Evolutionary conservation across 2,113 vertebrate species (phyloP), one percentile per base, ranked within the genome.

Genomic region (Elephantulus edwardii): DNA sequence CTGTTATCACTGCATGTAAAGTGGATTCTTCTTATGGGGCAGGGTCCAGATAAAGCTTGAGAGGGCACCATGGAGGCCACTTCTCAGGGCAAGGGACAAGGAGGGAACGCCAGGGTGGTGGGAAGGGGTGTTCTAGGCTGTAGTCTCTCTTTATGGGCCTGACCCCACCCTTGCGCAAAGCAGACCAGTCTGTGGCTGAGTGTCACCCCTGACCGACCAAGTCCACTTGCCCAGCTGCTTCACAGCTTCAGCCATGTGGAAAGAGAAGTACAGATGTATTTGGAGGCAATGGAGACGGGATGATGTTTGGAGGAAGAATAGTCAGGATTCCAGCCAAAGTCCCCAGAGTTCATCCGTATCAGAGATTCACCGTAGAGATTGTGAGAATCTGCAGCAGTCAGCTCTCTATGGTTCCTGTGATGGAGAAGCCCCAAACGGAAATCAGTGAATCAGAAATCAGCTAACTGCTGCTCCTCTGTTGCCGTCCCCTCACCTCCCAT

Each of bases 1-100:
- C 96, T 99, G 38, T 97, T 99, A 50, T 98, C 98, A 4, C 96
- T 99, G 56, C 99, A 99, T 91, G 99, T 99, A 98, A 97, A 95
- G 96, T 95, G 92, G 16, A 81, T 38, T 56, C 75, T 52, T 72
- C 11, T 4, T 9, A 1, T 0, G 38, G 75, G 0, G 6, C 7
- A 12, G 13, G 30, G 12, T 13, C 30, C 4, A 3, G 68, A 0
- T 0, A 1, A 12, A n/a, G 60, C 6, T 46, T 35, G 50, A 3
- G 4, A 48, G n/a, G 60, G 52, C 44, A 13, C 24, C 0, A 17
- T 20, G 16, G 20, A 50, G 46, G 24, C 20, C 16, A 16, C 9
- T 35, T 54, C 19, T 11, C 24, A 12, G 19, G 66, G 17, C 50
- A 33, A 11, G 58, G 79, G 46, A 7, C 20, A 56, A 5, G 24